These are phyloP conservation scores for Ceuthmochares aereus DNA, from an alignment of 2,113 vertebrate genomes.

Conservation along the genomic window DNA sequence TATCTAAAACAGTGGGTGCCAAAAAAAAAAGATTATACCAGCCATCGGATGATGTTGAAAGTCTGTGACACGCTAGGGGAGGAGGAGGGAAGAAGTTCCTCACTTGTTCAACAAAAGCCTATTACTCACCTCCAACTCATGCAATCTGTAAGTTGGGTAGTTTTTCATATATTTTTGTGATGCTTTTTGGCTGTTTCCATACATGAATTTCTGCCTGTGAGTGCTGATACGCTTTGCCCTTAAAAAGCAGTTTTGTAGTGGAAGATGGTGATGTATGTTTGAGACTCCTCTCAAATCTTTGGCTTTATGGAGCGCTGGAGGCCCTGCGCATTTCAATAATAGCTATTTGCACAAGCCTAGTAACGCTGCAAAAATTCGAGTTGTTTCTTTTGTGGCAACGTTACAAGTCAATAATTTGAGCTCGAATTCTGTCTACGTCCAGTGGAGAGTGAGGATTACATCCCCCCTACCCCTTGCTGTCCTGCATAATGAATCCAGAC, in stretches of 20 bases:
- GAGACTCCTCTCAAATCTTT: not conserved
- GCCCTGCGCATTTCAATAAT: not conserved
- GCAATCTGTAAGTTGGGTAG: not conserved
- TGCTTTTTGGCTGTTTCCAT: not conserved
- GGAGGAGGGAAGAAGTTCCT: not conserved
- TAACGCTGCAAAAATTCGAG: not conserved
- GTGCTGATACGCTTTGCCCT: not conserved
- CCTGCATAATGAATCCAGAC: not conserved
- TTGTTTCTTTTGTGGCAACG: not conserved
- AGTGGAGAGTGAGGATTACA: not conserved
- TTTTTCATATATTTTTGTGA: not conserved
- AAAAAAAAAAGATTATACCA: not conserved
- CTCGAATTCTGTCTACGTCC: not conserved
- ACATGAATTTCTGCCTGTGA: not conserved
- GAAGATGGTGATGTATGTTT: not conserved
- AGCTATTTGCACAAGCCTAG: not conserved
- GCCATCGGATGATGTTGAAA: fast-evolving
- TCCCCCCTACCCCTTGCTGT: not conserved
- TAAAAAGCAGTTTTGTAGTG: not conserved
- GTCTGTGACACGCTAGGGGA: not conserved
- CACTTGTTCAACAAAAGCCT: not conserved
- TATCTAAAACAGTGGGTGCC: not conserved
- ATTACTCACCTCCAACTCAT: not conserved
- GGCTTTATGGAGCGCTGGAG: not conserved
- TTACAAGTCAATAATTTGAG: constrained; percentile 26